Conservation (phyloP, 2,113 vertebrate genomes). For the Opisthocomus hoazin region DNA sequence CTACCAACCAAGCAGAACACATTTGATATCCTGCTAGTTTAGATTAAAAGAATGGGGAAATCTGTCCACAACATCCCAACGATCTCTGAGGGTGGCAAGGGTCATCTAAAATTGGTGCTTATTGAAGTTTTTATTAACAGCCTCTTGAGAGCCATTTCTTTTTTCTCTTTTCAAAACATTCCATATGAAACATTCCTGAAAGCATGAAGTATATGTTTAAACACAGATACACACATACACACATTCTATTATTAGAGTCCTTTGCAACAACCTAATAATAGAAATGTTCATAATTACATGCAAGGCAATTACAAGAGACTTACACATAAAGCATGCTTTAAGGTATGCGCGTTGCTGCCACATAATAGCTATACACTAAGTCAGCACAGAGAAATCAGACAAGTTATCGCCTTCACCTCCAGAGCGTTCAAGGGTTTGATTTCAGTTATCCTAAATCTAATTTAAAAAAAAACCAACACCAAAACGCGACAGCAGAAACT, state of each 20-base stretch:
- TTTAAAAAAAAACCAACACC: neutral
- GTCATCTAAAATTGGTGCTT: slow-evolving; percentile 1
- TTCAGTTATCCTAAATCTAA: neutral
- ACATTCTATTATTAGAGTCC: neutral
- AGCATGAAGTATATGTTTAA: neutral
- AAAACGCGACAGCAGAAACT: neutral
- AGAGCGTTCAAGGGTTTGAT: neutral
- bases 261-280: slow-evolving; percentile 3
- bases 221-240: neutral
- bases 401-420: neutral
- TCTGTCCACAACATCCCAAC: neutral
- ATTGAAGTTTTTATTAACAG: neutral
- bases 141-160: neutral
- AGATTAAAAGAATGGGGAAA: neutral
- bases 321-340: neutral
- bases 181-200: neutral
- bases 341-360: neutral
- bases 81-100: neutral
- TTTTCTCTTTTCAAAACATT: neutral
- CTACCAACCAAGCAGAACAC: neutral
- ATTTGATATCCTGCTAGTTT: neutral
- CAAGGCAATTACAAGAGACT: neutral
- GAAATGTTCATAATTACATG: neutral
- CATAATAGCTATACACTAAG: neutral
- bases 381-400: neutral